Evolutionary conservation across 2,113 vertebrate genomes (phyloP), one percentile per base, ranked within the genome.

Genomic region (Datnioides undecimradiatus): DNA sequence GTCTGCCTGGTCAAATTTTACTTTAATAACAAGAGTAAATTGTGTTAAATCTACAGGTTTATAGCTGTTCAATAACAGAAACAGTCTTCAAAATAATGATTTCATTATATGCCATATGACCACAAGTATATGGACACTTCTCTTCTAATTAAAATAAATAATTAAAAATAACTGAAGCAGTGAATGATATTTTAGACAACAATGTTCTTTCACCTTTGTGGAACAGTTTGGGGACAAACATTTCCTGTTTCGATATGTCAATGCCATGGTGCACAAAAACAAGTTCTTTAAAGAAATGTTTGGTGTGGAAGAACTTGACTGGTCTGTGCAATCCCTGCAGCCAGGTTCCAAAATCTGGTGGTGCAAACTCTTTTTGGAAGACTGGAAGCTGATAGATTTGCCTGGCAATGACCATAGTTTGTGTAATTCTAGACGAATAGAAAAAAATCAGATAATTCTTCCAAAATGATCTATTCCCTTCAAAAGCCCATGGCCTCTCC

Each of bases 401-500:
- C 52, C 33, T 12, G 6, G 31, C 5, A 33, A 6, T 3, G 27
- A 41, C 11, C 16, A 11, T 43, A 19, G 8, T 43, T 33, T 52
- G 36, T 6, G n/a, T 17, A 36, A 66, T 57, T 36, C 27, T 25
- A 3, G 58, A 48, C 19, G 36, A 70, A 41, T 6, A 8, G 12
- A 8, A 9, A 34, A 48, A 71, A 76, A 4, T 10, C 4, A 41
- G 17, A 9, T 10, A 59, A 43, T 71, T 58, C 54, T 8, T 73
- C 14, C n/a, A 51, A 7, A 69, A 65, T 33, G 7, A 66, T 45
- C 27, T 55, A 14, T 58, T 79, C 65, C 65, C 68, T 21, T 12
- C 9, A 64, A 49, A 51, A 73, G 17, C 51, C 7, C 3, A 33
- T 12, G 27, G n/a, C 8, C 21, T 55, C 31, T 16, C 2, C 10